Percentiles rank a stretch among this genome's conserved stretches.
Conservation (phyloP, 2,888 invertebrate genomes). For the Sialis fuliginosa region DNA sequence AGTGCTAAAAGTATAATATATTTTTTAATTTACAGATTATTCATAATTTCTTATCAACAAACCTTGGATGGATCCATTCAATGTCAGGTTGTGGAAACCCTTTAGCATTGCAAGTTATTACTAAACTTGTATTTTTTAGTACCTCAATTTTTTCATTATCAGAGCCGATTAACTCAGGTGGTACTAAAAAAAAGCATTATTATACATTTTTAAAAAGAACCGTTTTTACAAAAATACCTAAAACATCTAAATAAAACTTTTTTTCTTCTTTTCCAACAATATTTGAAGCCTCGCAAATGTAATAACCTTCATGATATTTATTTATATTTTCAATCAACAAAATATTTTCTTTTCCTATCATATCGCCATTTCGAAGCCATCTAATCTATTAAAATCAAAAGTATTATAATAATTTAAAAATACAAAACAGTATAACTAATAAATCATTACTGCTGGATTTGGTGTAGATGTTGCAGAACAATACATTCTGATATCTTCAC, state of each 20-base stretch:
- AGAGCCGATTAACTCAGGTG: slow-evolving; percentile 12
- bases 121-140: slow-evolving; percentile 12
- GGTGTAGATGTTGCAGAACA: slow-evolving; percentile 20
- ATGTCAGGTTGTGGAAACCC: slow-evolving; percentile 15
- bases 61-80: slow-evolving; percentile 11
- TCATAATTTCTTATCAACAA: neutral
- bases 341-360: slow-evolving; percentile 9
- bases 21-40: too few relatives aligned
- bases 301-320: slow-evolving; percentile 24
- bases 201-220: neutral
- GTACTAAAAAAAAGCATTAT: slow-evolving; percentile 9
- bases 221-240: slow-evolving; percentile 10
- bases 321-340: slow-evolving; percentile 19
- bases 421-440: too few relatives aligned
- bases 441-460: too few relatives aligned
- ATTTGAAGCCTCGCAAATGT: slow-evolving; percentile 25
- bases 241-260: slow-evolving; percentile 13
- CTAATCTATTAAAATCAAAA: slow-evolving; percentile 8
- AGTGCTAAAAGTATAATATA: too few relatives aligned
- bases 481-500: slow-evolving; percentile 25
- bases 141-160: slow-evolving; percentile 10
- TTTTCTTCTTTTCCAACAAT: slow-evolving; percentile 18
- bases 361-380: slow-evolving; percentile 12
- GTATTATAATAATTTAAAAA: too few relatives aligned
- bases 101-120: slow-evolving; percentile 20